A percentile compares a stretch with the other conserved stretches of the same genome.
Conservation (phyloP, 2,113 vertebrate genomes). For the Caretta caretta region DNA sequence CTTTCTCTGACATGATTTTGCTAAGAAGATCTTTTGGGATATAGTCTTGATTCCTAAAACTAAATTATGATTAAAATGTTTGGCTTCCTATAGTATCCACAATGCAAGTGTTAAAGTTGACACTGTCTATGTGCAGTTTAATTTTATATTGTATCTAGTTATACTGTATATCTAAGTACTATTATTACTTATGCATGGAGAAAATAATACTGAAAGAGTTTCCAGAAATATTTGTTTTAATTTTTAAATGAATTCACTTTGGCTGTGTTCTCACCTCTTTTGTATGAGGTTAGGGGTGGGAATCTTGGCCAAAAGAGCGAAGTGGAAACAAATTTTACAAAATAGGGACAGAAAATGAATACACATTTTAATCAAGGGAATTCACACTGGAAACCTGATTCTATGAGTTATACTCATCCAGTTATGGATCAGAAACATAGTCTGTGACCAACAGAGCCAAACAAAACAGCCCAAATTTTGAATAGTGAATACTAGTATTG, state of each 20-base stretch:
- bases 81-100: neutral
- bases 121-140: neutral
- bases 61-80: neutral
- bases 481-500: neutral
- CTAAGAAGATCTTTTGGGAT: neutral
- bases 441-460: neutral
- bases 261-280: neutral
- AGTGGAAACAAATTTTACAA: neutral
- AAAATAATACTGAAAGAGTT: neutral
- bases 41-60: neutral
- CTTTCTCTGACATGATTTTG: neutral
- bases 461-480: neutral
- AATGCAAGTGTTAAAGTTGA: neutral
- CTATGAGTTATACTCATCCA: neutral
- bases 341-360: conserved; percentile 6
- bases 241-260: neutral
- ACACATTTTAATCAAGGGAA: neutral
- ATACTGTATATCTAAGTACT: neutral
- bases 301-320: neutral
- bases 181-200: neutral
- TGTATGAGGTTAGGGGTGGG: neutral
- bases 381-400: neutral
- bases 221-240: neutral
- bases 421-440: neutral
- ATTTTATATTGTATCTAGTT: neutral